Base-by-base conservation (phyloP, 2,888 invertebrate genomes). In the Drosophila greeni region DNA sequence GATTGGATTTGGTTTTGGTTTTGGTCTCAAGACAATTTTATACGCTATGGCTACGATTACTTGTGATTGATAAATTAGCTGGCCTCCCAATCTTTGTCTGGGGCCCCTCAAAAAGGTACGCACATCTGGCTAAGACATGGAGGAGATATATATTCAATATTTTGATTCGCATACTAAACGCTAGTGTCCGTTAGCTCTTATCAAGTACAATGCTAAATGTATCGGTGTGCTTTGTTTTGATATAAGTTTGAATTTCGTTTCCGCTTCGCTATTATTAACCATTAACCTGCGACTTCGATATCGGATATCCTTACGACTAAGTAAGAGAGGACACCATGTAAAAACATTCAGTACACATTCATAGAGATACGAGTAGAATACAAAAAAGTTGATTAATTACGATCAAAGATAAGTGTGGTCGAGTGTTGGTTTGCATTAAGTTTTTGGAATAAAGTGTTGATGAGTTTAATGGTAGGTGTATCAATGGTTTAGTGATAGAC, bases 221-320 rank as follows among this genome's bases (percentile, higher is more conserved):
- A 81, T 81, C 81, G 81, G 81, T 82, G 83, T 83, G 82, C 81
- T 83, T 81, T 72, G 79, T 75, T 83, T 79, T 77, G 74, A 77
- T 78, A 76, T 81, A 72, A 76, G 67, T 75, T 69, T 74, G 52
- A 73, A 69, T 60, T 59, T 39, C 45, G 18, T 45, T 56, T 56
- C 62, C 53, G 45, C 71, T 58, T 54, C 29, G 18, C 8, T 14
- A 8, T 31, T 20, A 18, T 20, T 45, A 45, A 31, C 45, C 45
- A 20, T 45, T 26, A 45, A 14, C 29, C 29, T 18, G 58, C 48
- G 55, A 40, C 36, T 37, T 54, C 31, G n/a, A 53, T 58, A 43
- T 42, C 47, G 42, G n/a, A 58, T 53, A 43, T 42, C 47, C 58
- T 66, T 66, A 67, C 12, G 39, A 48, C 60, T 60, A 62, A 60